Base-by-base conservation (phyloP, 1,140 invertebrate species). In the Drosophila kanapiae region DNA sequence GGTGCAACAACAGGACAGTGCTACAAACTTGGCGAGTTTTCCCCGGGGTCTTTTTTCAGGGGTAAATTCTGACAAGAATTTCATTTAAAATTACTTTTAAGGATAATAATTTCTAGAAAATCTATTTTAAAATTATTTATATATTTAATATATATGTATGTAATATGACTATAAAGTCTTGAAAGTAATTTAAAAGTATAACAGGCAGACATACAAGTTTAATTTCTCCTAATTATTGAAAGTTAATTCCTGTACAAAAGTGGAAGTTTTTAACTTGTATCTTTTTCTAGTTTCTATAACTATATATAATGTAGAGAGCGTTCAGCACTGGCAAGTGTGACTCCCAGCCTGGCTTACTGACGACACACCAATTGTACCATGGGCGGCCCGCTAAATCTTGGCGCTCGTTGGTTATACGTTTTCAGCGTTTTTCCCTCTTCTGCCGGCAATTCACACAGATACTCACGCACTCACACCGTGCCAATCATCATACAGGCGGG, bases 361-460 rank as follows among this genome's bases (percentile, higher is more conserved):
- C 37, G 27, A 70, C 38, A n/a, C 57, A 31, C 57, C 57, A 78
- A 62, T 70, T 60, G 75, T 61, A 76, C 62, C 61, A 68, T 70
- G 67, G 67, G 40, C 33, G 38, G 68, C 53, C 57, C 67, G 67
- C 53, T 72, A 72, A 72, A 72, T 72, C 67, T 72, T 72, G 53
- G 68, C n/a, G 65, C 69, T 71, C 51, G 69, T 59, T 72, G 69
- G 62, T 69, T 78, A 49, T 76, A 67, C 49, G 74, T 78, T 78
- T 78, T 78, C 74, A 77, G 63, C 72, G 57, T 47, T 78, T 77
- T 78, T 77, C 37, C 47, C 33, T 45, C 38, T 45, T 53, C 31
- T 40, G 29, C 23, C 33, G 29, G 14, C 38, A 47, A 65, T 65
- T 49, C 51, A 59, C 62, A 76, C 60, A 58, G 72, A 75, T 33